Conservation (phyloP, 2,797 vertebrate genomes). For the Etheostoma perlongum region DNA sequence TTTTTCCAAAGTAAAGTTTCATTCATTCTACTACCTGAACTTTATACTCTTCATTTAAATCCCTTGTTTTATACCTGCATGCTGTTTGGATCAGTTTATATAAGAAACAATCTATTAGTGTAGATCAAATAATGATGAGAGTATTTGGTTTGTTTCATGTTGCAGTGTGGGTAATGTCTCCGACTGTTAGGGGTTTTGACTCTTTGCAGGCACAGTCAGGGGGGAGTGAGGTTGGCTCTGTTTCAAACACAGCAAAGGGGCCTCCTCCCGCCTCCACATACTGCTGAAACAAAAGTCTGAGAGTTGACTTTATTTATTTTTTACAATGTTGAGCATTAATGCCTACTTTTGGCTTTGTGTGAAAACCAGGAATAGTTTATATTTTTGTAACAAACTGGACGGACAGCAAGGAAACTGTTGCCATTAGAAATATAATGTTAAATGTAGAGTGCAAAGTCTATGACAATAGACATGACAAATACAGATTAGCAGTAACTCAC, state of each 20-base stretch:
- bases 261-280: slow-evolving; percentile 68
- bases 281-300: slow-evolving; percentile 73
- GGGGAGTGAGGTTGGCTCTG: slow-evolving; percentile 62
- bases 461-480: slow-evolving; percentile 6
- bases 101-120: not conserved
- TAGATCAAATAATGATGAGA: slow-evolving; percentile 1
- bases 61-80: not conserved
- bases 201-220: slow-evolving; percentile 20
- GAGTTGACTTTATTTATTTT: slow-evolving; percentile 45
- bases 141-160: not conserved
- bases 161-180: slow-evolving; percentile 3
- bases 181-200: slow-evolving; percentile 24
- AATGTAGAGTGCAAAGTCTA: not conserved
- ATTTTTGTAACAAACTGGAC: slow-evolving; percentile 6
- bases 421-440: not conserved
- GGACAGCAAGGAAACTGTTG: slow-evolving; percentile 10
- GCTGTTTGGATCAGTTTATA: not conserved
- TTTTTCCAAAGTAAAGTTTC: slow-evolving; percentile 53
- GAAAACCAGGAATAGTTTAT: slow-evolving; percentile 1
- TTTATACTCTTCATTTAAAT: not conserved
- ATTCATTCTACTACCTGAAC: slow-evolving; percentile 48
- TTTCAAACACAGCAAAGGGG: slow-evolving; percentile 64
- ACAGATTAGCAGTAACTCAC: slow-evolving; percentile 9
- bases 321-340: slow-evolving; percentile 29
- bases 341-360: slow-evolving; percentile 20